These are phyloP conservation scores for Diceros bicornis DNA, from an alignment of 2,797 vertebrate genomes.

Conservation along the genomic window DNA sequence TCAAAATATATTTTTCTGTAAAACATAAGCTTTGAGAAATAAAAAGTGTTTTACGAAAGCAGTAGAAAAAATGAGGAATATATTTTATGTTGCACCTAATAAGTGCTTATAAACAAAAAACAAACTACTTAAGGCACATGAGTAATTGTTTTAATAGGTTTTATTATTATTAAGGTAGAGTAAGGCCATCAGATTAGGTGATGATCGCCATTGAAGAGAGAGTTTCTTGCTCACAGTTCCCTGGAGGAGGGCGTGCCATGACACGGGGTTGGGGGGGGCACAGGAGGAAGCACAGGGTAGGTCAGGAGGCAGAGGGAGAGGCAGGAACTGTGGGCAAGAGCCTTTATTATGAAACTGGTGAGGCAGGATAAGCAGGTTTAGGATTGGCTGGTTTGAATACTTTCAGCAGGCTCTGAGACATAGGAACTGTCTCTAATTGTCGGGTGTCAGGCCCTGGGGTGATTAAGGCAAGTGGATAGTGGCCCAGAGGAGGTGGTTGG, in stretches of 20 bases:
- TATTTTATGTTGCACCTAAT: neutral
- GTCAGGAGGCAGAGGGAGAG: neutral
- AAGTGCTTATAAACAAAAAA: neutral
- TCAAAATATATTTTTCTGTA: neutral
- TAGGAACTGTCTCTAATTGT: rapidly evolving
- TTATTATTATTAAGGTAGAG: neutral
- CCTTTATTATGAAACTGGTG: neutral
- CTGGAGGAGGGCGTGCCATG: rapidly evolving
- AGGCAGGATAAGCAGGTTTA: neutral
- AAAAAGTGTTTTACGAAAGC: neutral
- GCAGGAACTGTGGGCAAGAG: neutral
- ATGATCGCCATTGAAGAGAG: neutral
- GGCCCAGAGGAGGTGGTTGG: neutral
- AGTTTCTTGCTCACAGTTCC: no score
- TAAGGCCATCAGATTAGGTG: neutral
- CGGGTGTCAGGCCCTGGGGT: neutral
- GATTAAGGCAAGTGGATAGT: neutral
- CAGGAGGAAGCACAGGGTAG: rapidly evolving
- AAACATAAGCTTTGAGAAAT: conserved; percentile 21
- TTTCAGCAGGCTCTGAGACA: neutral
- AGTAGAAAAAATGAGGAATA: neutral
- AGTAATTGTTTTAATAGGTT: neutral
- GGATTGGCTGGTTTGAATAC: neutral
- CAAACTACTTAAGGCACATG: neutral
- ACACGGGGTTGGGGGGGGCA: rapidly evolving